Base-by-base conservation (phyloP, 2,888 invertebrate species). In the Macaria liturata region DNA sequence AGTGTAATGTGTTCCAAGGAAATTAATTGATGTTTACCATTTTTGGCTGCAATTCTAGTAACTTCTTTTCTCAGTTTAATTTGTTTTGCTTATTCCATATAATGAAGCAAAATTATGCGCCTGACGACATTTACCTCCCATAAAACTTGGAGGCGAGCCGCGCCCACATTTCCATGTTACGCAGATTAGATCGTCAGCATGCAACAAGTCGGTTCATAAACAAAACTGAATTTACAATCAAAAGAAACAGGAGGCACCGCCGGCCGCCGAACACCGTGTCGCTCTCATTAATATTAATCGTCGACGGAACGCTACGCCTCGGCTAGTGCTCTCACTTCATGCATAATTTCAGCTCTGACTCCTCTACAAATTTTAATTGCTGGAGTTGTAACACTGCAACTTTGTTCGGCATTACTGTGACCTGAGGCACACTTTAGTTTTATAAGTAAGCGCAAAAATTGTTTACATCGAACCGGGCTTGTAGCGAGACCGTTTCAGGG, bases 251-350 rank as follows among this genome's bases (percentile, higher is more conserved):
- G 77, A 62, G 67, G 67, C 67, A 70, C 31, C 77, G 72, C 74
- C 72, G 71, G 68, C 71, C 75, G 72, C 72, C 78, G 82, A 81
- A 74, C 80, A 77, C 79, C 81, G 84, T 86, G 88, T 84, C 88
- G 84, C 85, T 80, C 80, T 86, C 90, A 90, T 90, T 88, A 88
- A 90, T 89, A 90, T 90, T 90, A 87, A 90, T 86, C 80, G 80
- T 68, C 70, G 75, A 74, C 74, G 78, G 79, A 37, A 37, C 76
- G 76, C 73, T 78, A 72, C 77, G 78, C 75, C 72, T 69, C 76
- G 81, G 83, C 82, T 77, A 82, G 83, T 81, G 80, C 81, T 81
- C 79, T 80, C 80, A 73, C 79, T 84, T 80, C 84, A 85, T 88
- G 89, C 88, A 88, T 90, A 89, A 88, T 86, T 86, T 83, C 77